These are phyloP conservation scores for Gambusia yucatana DNA, from an alignment of 2,797 vertebrate genomes.

Conservation along the genomic window DNA sequence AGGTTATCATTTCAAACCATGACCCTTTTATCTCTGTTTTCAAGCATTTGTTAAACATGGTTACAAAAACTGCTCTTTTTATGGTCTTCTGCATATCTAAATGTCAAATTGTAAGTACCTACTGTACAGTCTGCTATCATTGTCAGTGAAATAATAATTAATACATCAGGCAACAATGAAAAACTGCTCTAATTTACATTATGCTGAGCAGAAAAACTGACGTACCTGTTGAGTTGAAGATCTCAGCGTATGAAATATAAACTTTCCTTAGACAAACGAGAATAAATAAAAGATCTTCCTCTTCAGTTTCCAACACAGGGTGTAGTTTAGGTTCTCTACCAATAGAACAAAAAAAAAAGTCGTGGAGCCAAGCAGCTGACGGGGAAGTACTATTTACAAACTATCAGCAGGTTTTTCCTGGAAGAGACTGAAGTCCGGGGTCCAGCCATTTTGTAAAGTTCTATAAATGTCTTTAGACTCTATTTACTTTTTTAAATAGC, in stretches of 20 bases:
- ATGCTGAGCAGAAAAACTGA: background rate
- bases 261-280: constrained; percentile 1
- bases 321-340: constrained; percentile 32
- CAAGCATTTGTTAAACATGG: too few species aligned
- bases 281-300: constrained; percentile 25
- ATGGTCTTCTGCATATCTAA: background rate
- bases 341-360: constrained; percentile 32
- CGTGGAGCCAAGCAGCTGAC: constrained; percentile 36
- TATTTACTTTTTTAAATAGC: background rate
- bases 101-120: background rate
- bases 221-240: constrained; percentile 65
- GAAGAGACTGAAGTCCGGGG: constrained; percentile 53
- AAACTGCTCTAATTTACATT: background rate
- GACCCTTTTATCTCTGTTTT: background rate
- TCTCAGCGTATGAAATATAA: constrained; percentile 4
- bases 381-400: constrained; percentile 57
- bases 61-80: background rate
- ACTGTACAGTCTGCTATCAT: background rate
- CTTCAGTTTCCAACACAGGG: constrained; percentile 39
- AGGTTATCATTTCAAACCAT: background rate
- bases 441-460: constrained; percentile 57
- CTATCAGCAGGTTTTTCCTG: constrained; percentile 22
- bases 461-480: background rate
- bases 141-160: background rate
- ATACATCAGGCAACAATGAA: background rate